Conservation (phyloP, 1,140 invertebrate species). For the Chionoecetes opilio region DNA sequence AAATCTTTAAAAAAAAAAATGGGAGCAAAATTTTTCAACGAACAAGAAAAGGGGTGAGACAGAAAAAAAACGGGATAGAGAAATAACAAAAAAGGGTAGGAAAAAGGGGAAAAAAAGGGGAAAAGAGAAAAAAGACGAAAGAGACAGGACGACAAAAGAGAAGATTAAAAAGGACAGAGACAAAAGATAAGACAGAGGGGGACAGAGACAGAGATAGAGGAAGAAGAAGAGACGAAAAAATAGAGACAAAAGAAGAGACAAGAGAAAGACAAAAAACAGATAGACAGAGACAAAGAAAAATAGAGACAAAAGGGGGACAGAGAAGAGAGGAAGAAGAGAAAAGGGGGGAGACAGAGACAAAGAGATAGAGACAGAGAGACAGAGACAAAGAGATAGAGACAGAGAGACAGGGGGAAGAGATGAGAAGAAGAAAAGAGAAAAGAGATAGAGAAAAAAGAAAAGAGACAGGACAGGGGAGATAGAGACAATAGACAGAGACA, state of each 20-base stretch:
- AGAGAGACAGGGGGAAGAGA: too few species aligned
- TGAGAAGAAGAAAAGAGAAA: too few species aligned
- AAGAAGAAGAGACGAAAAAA: neutral
- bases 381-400: too few species aligned
- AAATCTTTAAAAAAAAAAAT: too few species aligned
- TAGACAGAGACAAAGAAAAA: too few species aligned
- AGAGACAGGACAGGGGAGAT: too few species aligned
- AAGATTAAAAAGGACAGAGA: neutral
- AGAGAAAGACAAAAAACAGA: neutral
- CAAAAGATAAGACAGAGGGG: neutral
- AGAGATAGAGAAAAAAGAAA: too few species aligned
- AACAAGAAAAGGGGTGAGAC: neutral
- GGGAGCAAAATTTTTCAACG: too few species aligned
- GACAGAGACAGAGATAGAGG: slow-evolving; percentile 40
- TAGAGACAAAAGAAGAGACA: neutral
- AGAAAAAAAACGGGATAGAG: too few species aligned
- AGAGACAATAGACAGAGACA: too few species aligned
- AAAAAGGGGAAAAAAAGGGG: neutral
- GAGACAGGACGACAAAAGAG: neutral
- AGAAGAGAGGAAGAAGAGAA: neutral
- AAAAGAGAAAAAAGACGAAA: neutral
- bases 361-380: too few species aligned
- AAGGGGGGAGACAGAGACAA: neutral
- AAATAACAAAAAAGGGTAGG: too few species aligned
- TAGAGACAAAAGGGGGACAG: neutral